phyloP scores from a whole-genome alignment of 2,797 vertebrate species.

The Hippopotamyrus pictus region DNA sequence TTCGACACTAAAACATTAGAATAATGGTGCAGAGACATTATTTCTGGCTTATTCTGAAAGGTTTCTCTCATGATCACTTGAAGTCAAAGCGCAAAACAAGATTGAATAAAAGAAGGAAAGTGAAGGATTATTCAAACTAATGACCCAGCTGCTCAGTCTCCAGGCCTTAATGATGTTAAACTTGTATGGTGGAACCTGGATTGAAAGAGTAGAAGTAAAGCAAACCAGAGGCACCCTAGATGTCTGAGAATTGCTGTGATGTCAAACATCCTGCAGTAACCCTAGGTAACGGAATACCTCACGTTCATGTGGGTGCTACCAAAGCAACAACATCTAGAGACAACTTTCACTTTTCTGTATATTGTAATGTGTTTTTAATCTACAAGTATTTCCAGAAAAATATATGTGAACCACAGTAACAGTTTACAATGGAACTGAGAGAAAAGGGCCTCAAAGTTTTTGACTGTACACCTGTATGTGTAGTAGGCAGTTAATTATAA shows the following conservation, averaged over 20 bases:
- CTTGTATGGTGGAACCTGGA: background rate
- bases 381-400: background rate
- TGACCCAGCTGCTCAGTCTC: background rate
- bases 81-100: background rate
- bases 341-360: background rate
- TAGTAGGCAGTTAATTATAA: background rate
- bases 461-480: background rate
- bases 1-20: background rate
- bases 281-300: background rate
- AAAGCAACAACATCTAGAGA: background rate
- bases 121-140: background rate
- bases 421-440: background rate
- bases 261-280: background rate
- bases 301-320: background rate
- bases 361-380: background rate
- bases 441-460: background rate
- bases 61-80: background rate
- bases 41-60: background rate
- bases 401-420: background rate
- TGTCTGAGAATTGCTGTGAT: background rate
- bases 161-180: background rate
- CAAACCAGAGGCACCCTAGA: background rate
- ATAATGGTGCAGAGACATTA: constrained; percentile 1
- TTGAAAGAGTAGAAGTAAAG: background rate
- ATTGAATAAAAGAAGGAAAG: background rate